These are phyloP conservation scores for Cremastinae sp. DNA, from an alignment of 2,888 invertebrate genomes.

Conservation along the genomic window DNA sequence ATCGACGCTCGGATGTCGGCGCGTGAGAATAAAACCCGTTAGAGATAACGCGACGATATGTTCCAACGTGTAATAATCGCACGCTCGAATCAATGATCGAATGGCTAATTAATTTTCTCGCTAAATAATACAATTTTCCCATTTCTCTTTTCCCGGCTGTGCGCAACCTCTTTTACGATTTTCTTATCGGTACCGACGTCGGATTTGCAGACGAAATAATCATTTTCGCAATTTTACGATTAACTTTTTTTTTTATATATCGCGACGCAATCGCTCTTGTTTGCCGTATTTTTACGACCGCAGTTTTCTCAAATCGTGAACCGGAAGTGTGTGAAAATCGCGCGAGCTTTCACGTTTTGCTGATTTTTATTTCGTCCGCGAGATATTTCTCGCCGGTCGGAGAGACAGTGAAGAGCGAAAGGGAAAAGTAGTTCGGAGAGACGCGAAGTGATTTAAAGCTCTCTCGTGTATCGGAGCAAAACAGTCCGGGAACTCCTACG, in stretches of 20 bases:
- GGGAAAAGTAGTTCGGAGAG: conserved; percentile 23
- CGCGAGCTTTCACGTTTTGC: neutral
- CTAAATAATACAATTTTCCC: too few species aligned
- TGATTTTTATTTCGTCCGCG: neutral
- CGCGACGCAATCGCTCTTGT: too few species aligned
- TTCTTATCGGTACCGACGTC: too few species aligned
- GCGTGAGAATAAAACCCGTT: neutral
- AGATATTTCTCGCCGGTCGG: conserved; percentile 21
- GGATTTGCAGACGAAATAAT: too few species aligned
- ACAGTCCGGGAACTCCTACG: conserved; percentile 53
- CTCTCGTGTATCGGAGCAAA: conserved; percentile 15
- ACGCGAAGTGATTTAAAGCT: conserved; percentile 41
- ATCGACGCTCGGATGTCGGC: neutral
- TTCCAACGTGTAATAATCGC: conserved; percentile 1
- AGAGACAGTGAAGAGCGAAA: conserved; percentile 7
- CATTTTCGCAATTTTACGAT: too few species aligned
- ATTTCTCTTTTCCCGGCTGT: too few species aligned
- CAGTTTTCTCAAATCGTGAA: neutral
- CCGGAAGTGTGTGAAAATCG: neutral
- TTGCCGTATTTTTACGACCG: too few species aligned
- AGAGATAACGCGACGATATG: conserved; percentile 4
- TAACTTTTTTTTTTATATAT: too few species aligned
- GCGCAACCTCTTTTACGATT: too few species aligned
- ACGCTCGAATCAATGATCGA: neutral
- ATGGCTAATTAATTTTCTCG: neutral